Evolutionary conservation across 2,888 invertebrate species (phyloP), one percentile per base, ranked within the genome.

Genomic region (Drosophila mimica): DNA sequence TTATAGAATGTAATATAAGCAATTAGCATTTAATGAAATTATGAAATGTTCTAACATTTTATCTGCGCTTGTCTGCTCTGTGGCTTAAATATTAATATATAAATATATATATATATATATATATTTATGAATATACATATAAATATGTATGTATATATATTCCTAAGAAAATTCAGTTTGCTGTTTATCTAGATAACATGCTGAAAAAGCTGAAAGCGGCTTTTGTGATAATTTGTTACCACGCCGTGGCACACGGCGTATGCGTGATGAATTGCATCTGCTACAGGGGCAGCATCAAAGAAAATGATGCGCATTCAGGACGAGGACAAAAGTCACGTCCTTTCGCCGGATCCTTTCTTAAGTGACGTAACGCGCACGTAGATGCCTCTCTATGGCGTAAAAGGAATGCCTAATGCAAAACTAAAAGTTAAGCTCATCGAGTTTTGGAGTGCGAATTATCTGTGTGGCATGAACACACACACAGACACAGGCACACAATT

Each of bases 231-330:
- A 40, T 43, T 38, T 20, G 33, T 36, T 33, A 9, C 30, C 40
- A 65, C 38, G 38, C 58, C 36, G 33, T 46, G 7, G 2, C 25
- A 46, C 46, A 43, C 49, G 48, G 38, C 76, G 80, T 57, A 78
- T 79, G 75, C 67, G 79, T 79, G 60, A 71, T 74, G 66, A 65
- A 71, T 63, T 63, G 53, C 69, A 40, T 61, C 61, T 70, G 58
- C 66, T 59, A 7, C 46, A 28, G 36, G 48, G 53, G 53, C 20
- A 70, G 60, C 38, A 31, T 25, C 78, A 87, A 71, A 54, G 56
- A 68, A 89, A 83, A 87, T 83, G 81, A 87, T 71, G 81, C 68
- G 71, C 57, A 83, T 87, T 90, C 84, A 73, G 74, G 56, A 63
- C 38, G 64, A 48, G 57, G 30, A 62, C 62, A 56, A 36, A 30